Conservation (phyloP, 1,140 invertebrate species). For the Hyphantria cunea region DNA sequence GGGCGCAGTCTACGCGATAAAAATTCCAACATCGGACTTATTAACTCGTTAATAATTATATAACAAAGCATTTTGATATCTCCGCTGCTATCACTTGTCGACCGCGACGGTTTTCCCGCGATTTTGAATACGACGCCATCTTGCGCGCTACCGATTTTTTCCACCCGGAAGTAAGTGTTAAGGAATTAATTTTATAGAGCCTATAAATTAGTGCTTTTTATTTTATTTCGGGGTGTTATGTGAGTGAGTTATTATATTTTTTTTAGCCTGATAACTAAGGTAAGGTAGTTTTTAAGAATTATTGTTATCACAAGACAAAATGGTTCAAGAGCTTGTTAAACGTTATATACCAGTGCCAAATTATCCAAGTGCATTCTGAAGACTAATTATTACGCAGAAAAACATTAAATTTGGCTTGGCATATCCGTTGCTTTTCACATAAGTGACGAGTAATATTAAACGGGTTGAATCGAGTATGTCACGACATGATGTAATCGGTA, state of each 20-base stretch:
- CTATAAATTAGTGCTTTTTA: constrained; percentile 41
- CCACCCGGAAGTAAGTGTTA: constrained; percentile 59
- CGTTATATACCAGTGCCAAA: constrained; percentile 40
- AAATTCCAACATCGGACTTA: constrained; percentile 25
- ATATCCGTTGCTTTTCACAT: constrained; percentile 54
- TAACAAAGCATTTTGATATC: constrained; percentile 31
- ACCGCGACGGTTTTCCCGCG: constrained; percentile 37
- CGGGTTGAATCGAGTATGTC: constrained; percentile 58
- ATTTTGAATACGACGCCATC: constrained; percentile 35
- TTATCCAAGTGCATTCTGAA: constrained; percentile 40
- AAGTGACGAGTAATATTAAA: constrained; percentile 62
- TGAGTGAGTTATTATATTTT: constrained; percentile 38
- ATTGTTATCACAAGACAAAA: constrained; percentile 15
- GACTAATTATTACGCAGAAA: constrained; percentile 57
- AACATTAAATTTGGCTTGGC: constrained; percentile 65
- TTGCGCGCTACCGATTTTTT: constrained; percentile 35
- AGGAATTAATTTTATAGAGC: constrained; percentile 40
- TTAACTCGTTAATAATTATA: constrained; percentile 31
- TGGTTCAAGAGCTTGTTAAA: constrained; percentile 13
- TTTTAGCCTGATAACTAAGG: constrained; percentile 12
- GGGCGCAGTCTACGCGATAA: constrained; percentile 52
- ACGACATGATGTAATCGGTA: constrained; percentile 65
- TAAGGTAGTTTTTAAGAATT: constrained; percentile 35
- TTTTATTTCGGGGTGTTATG: constrained; percentile 35
- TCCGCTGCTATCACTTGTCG: constrained; percentile 28